These are phyloP conservation scores for Gyrodactylus salaris DNA, from an alignment of 1,140 invertebrate genomes.

Conservation along the genomic window DNA sequence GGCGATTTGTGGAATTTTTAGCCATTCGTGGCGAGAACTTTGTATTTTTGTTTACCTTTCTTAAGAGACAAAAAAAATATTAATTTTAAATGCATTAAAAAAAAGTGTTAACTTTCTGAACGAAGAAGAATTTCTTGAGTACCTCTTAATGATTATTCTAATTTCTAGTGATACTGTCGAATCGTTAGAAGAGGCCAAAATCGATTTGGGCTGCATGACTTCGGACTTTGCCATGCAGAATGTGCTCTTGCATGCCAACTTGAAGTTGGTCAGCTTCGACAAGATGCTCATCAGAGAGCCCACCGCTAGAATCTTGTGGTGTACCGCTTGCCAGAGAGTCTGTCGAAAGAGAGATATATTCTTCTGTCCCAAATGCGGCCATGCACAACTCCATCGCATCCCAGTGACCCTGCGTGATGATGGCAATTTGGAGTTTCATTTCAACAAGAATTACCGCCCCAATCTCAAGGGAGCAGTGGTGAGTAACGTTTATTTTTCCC, in stretches of 20 bases:
- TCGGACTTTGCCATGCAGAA: slow-evolving; percentile 3
- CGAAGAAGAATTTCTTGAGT: no score
- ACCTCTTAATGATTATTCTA: neutral
- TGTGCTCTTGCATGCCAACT: neutral
- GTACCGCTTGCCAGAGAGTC: neutral
- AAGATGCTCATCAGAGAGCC: slow-evolving; percentile 3
- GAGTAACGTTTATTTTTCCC: no score
- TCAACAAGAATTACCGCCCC: neutral
- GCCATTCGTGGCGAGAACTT: no score
- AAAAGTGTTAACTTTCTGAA: no score
- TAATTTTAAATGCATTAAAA: no score
- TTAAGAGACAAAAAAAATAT: no score
- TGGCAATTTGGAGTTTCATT: neutral
- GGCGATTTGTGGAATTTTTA: no score
- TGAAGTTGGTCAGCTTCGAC: neutral
- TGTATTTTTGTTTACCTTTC: no score
- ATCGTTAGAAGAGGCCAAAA: neutral
- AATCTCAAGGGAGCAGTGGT: neutral
- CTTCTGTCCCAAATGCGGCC: slow-evolving; percentile 3
- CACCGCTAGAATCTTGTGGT: neutral
- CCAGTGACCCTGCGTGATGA: neutral
- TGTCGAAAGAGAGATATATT: neutral
- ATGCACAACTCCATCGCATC: neutral
- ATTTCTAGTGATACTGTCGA: neutral
- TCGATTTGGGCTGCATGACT: slow-evolving; percentile 1